Percentiles rank a stretch among this genome's conserved stretches.
phyloP scores from a whole-genome alignment of 2,888 invertebrate species.

The Tholera decimalis region DNA sequence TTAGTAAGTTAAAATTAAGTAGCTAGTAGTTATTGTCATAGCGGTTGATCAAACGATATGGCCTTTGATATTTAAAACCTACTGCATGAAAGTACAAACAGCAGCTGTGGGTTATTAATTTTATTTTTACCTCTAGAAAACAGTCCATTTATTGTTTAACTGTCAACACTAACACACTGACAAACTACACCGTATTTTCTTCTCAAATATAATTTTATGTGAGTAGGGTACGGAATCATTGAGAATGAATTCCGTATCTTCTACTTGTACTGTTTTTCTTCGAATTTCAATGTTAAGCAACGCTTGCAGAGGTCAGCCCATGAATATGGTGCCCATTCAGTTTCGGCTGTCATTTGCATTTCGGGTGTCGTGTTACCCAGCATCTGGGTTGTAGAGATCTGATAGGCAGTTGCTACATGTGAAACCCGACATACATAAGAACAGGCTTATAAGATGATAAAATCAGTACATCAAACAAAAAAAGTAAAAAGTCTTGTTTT shows the following conservation, averaged over 20 bases:
- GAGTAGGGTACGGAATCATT: background rate
- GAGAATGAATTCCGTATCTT: background rate
- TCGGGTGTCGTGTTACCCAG: no score
- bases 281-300: background rate
- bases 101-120: constrained; percentile 2
- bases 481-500: background rate
- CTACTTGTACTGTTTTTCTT: background rate
- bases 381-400: no score
- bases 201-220: background rate
- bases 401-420: no score
- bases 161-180: no score
- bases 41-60: background rate
- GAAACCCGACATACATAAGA: no score
- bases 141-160: background rate
- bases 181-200: background rate
- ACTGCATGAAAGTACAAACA: constrained; percentile 4
- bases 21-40: background rate
- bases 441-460: no score
- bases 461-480: no score
- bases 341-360: no score
- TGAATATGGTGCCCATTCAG: no score
- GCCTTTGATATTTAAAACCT: constrained; percentile 11
- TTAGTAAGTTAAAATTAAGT: constrained; percentile 1
- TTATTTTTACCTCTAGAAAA: background rate
- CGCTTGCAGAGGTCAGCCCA: no score